Evolutionary conservation across 2,797 vertebrate genomes (phyloP), one percentile per base, ranked within the genome.

Genomic region (Harpagifer antarcticus): DNA sequence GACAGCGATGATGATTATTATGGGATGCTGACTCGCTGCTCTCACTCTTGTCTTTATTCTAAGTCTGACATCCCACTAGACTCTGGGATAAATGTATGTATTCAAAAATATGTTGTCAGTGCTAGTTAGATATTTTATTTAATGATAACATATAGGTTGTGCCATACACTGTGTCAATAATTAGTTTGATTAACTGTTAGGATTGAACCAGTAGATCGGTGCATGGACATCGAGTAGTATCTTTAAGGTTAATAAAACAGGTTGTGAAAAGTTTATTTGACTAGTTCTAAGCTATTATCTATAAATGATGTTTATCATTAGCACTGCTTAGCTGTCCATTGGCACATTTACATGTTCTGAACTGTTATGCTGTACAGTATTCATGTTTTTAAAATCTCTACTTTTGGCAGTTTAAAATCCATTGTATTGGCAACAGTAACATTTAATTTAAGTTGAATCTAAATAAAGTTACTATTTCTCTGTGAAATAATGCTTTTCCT

Each of bases 1-100:
- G 73, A 74, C 49, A 48, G 13, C 57, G 42, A 62, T 74, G 62
- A 82, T 78, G 44, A 77, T 79, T 50, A 58, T 66, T 5, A 54
- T 47, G 66, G n/a, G 44, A 40, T 40, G 9, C 47, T 16, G 8
- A 3, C 37, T 44, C 23, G n/a, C 8, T 40, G 48, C 23, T 69
- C 37, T n/a, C 68, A 9, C 33, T 52, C 69, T 42, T 68, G 5
- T 78, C 37, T 74, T 69, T 72, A 63, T 55, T 59, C 47, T 68
- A 43, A 74, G 53, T 79, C 57, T 54, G 72, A 67, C 43, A 61
- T 76, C 47, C 65, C 42, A 10, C 61, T 64, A 40, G 17, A 69
- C 70, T 60, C 9, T 48, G 15, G 50, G 12, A 1, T 23, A 50
- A 53, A 47, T 53, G 17, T 13, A 52, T 20, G 27, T 15, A 19